phyloP scores from a whole-genome alignment of 2,888 invertebrate species.

The Entomobrya proxima region DNA sequence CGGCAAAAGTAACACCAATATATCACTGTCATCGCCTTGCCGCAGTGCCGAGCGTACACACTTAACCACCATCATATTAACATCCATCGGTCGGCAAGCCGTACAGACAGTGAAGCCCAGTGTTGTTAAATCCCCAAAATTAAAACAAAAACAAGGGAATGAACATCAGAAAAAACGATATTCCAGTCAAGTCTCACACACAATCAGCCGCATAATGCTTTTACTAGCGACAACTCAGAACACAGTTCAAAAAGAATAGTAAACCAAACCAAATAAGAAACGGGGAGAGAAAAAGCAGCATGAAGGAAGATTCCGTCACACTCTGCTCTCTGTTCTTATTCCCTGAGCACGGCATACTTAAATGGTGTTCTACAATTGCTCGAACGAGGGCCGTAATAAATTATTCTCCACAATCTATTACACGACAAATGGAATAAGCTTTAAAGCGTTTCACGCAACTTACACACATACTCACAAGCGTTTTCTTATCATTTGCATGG shows the following conservation, averaged over 20 bases:
- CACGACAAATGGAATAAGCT: constrained; percentile 67
- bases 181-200: constrained; percentile 43
- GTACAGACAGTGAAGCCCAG: constrained; percentile 41
- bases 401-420: constrained; percentile 66
- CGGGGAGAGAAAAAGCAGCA: constrained; percentile 22
- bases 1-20: constrained; percentile 63
- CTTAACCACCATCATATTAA: constrained; percentile 24
- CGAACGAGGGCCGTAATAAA: constrained; percentile 64
- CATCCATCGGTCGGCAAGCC: constrained; percentile 22
- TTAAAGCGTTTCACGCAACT: constrained; percentile 51
- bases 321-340: neutral
- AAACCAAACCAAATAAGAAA: constrained; percentile 31
- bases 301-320: constrained; percentile 60
- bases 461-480: constrained; percentile 37
- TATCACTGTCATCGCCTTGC: constrained; percentile 64
- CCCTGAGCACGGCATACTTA: constrained; percentile 16
- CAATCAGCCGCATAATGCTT: constrained; percentile 32
- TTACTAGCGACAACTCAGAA: neutral
- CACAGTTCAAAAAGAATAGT: neutral
- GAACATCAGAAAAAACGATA: constrained; percentile 42
- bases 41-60: constrained; percentile 45
- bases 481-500: constrained; percentile 70
- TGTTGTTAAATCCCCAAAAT: constrained; percentile 12
- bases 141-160: constrained; percentile 37
- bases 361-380: constrained; percentile 64